Evolutionary conservation across 2,113 vertebrate species (phyloP), one percentile per base, ranked within the genome.

Genomic region (Tetrax tetrax): DNA sequence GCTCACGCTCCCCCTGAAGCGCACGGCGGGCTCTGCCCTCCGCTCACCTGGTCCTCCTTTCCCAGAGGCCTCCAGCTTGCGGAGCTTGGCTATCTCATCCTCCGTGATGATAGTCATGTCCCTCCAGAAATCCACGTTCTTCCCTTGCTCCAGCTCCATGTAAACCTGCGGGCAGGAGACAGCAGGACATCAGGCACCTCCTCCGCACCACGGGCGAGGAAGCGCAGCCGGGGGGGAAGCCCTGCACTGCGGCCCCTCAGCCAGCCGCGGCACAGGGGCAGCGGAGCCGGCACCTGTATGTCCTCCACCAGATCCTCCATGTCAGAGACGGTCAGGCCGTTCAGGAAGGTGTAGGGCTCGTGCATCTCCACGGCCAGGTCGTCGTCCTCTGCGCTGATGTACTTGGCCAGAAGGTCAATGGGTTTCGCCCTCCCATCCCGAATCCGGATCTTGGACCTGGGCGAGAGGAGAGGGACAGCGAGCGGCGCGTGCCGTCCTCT

Each of bases 31-130:
- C 74, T 61, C n/a, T 18, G 14, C 50, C n/a, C 31, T 21, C 20
- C 1, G 2, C 57, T 92, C 92, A 99, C 99, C 99, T 68, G 99
- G 99, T n/a, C 99, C 99, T 97, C 99, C 99, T 97, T 99, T 99
- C 79, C 99, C 99, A 5, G 99, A 99, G 8, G 99, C 98, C 92
- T 99, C 99, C 78, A 99, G 98, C 87, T 99, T 99, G 70, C 99
- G 98, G 16, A 99, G 98, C 91, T 99, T 99, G 97, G 98, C 97
- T 92, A 99, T 99, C 96, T 99, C 99, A 2, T 99, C 99, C 93
- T 99, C 99, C 0, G 99, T 99, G 95, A 99, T 99, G 87, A 98
- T 99, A 3, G 99, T 99, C 99, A 99, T 99, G 96, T 99, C 99
- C 70, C 99, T 98, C 99, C 99, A 99, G 94, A 99, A 99, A 95